Base-by-base conservation (phyloP, 2,113 vertebrate species). In the Hepsetus odoe region DNA sequence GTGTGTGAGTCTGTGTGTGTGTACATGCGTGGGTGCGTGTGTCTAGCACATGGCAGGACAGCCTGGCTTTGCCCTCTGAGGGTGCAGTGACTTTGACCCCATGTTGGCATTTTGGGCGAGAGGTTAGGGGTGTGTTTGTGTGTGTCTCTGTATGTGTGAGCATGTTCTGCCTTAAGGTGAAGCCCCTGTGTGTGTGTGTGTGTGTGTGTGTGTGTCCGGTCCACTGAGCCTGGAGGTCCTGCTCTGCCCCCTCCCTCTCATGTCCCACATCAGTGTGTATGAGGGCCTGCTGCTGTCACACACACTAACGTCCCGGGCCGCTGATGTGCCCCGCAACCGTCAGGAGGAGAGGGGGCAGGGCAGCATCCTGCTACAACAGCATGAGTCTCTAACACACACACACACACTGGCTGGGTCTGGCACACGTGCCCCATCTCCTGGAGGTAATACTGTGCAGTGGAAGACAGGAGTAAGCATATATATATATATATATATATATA, bases 311-410 rank as follows among this genome's bases (percentile, higher is more conserved):
- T 89, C 88, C 86, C 68, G 32, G 83, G 76, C 87, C 76, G 28
- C 64, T 91, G 91, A 91, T 87, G 84, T 89, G 91, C 85, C 91
- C 88, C 80, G 42, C 67, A 87, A 87, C 87, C 35, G 58, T 76
- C 78, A 69, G 56, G 71, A 76, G 74, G 42, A 56, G 62, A 67
- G 80, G 65, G 79, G 66, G 70, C 74, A 38, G 59, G 71, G 71
- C 51, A 32, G 71, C 76, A 70, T 79, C 82, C 70, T 69, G 78
- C 65, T 71, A 51, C 74, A 61, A 70, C 76, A 68, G 77, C 73
- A 74, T 68, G 65, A 74, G 75, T 79, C 56, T 73, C 46, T 70
- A 76, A 46, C 44, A 53, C 24, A 67, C 59, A 62, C 76, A 78
- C 67, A 77, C 14, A 49, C 35, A 9, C 33, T 49, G 66, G 58